Conservation (phyloP, 2,797 vertebrate species). For the Arrhamphus sclerolepis region DNA sequence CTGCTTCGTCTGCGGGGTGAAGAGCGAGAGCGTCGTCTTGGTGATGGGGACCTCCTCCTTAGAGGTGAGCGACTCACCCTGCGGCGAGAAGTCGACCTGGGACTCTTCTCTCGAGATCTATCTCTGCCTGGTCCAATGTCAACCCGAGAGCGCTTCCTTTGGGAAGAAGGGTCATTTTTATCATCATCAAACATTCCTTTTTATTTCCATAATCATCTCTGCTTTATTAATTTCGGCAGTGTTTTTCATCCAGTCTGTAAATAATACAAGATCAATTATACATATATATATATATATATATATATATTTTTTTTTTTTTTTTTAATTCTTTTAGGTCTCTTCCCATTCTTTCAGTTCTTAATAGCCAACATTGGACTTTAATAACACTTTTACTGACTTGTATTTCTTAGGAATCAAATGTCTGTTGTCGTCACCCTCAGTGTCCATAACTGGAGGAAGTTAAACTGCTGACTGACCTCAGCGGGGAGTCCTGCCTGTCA, state of each 20-base stretch:
- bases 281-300: too few species aligned
- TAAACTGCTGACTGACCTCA: conserved; percentile 83
- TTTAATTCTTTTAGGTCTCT: too few species aligned
- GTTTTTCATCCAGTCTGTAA: background rate
- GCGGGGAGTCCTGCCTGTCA: conserved; percentile 89
- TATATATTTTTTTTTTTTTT: too few species aligned
- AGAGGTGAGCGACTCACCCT: conserved; percentile 91
- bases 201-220: background rate
- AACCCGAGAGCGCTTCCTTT: conserved; percentile 87
- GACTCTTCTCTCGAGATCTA: conserved; percentile 88
- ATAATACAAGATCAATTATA: too few species aligned
- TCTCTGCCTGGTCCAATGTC: conserved; percentile 84
- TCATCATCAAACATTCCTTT: background rate
- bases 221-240: background rate
- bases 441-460: background rate
- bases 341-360: too few species aligned
- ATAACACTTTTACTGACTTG: too few species aligned
- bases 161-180: accelerated
- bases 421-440: too few species aligned
- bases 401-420: too few species aligned
- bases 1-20: conserved; percentile 91
- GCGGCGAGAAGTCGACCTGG: conserved; percentile 73
- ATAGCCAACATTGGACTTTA: too few species aligned
- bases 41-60: conserved; percentile 87
- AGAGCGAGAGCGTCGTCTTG: conserved; percentile 69